Conservation (phyloP, 2,797 vertebrate genomes). For the Dromococcyx pavoninus region DNA sequence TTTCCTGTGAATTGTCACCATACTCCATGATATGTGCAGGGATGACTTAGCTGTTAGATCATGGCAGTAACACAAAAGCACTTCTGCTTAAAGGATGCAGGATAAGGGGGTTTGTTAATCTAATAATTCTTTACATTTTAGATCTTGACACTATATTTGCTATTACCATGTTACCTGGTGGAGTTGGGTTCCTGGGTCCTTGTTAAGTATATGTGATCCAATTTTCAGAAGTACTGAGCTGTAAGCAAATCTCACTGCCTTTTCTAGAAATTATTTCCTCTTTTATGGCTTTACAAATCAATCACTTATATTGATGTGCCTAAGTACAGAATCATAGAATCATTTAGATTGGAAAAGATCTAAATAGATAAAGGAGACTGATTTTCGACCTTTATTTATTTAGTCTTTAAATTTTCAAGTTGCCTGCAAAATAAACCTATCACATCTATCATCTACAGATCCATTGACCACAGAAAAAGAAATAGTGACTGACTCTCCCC, state of each 20-base stretch:
- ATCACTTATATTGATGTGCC: not conserved
- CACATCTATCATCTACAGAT: not conserved
- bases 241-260: not conserved
- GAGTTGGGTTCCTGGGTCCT: not conserved
- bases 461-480: not conserved
- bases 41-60: not conserved
- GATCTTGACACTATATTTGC: not conserved
- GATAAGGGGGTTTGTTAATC: not conserved
- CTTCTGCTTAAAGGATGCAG: not conserved
- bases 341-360: not conserved
- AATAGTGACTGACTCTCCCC: not conserved
- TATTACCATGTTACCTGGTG: not conserved
- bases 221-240: not conserved
- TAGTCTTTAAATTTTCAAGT: not conserved
- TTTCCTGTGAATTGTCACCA: not conserved
- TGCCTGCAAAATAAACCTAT: not conserved
- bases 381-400: not conserved
- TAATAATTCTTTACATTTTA: not conserved
- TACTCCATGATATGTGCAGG: not conserved
- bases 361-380: not conserved
- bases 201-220: not conserved
- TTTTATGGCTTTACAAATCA: not conserved
- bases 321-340: not conserved
- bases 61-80: not conserved
- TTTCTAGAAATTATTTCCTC: not conserved